These are phyloP conservation scores for Corythornis madagascariensis DNA, from an alignment of 2,113 vertebrate species.

Conservation along the genomic window DNA sequence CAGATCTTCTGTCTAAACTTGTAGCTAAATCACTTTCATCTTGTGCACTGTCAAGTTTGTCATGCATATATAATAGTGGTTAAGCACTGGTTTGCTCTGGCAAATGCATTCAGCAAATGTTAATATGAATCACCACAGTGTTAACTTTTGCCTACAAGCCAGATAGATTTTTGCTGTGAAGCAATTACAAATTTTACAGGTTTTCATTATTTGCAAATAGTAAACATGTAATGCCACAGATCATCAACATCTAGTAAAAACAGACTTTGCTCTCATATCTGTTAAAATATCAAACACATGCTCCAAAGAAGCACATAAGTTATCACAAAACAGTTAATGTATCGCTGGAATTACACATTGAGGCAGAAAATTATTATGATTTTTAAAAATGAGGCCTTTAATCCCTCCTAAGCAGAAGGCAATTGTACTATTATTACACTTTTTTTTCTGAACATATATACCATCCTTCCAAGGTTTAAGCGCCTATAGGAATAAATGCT, in stretches of 20 bases:
- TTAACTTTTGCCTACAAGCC: background rate
- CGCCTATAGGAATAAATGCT: background rate
- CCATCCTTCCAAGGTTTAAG: background rate
- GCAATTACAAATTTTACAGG: constrained; percentile 22
- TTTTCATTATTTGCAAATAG: constrained; percentile 25
- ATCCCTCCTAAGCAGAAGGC: background rate
- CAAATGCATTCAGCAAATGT: background rate
- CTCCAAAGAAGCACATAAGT: background rate
- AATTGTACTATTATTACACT: background rate
- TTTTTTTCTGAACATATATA: background rate
- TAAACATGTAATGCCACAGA: constrained; percentile 1
- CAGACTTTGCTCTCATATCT: background rate
- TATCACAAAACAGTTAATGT: background rate
- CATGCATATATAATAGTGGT: background rate
- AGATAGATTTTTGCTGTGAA: background rate
- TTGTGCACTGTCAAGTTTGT: background rate
- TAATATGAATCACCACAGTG: background rate
- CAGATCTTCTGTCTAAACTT: background rate
- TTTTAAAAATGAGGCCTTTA: background rate
- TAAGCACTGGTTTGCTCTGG: background rate
- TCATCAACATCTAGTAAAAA: background rate
- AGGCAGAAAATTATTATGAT: background rate
- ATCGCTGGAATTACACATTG: background rate
- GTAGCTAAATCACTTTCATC: background rate
- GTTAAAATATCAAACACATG: background rate